Percentiles rank a stretch among this genome's conserved stretches.
These are phyloP conservation scores for Psix sp. DNA, from an alignment of 1,140 invertebrate genomes.

Conservation along the genomic window DNA sequence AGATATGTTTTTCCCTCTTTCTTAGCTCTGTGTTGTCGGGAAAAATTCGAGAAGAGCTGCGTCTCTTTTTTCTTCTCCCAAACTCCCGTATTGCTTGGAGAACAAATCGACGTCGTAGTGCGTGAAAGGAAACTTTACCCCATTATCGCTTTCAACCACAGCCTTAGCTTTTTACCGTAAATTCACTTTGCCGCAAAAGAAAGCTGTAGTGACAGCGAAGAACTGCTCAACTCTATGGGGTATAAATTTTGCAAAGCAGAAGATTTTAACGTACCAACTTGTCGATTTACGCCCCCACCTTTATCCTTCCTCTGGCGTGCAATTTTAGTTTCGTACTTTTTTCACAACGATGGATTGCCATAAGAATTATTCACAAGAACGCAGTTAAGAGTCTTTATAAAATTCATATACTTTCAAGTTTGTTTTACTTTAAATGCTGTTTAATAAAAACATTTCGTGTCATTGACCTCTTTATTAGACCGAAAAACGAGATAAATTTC, in stretches of 20 bases:
- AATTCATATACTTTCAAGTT: no score
- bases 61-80: constrained; percentile 35
- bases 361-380: no score
- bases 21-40: constrained; percentile 2
- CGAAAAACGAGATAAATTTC: no score
- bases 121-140: constrained; percentile 62
- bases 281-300: constrained; percentile 28
- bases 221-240: constrained; percentile 53
- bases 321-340: constrained; percentile 18
- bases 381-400: no score
- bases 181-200: constrained; percentile 59
- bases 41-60: constrained; percentile 31
- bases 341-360: no score
- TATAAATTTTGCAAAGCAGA: constrained; percentile 53
- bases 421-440: no score
- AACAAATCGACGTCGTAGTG: constrained; percentile 61
- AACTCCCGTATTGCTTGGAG: constrained; percentile 48
- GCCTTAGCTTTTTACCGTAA: constrained; percentile 59
- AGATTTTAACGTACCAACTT: constrained; percentile 45
- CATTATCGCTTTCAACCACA: constrained; percentile 59
- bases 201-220: constrained; percentile 48
- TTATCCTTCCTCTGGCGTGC: not conserved
- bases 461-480: no score
- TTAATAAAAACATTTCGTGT: no score
- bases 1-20: constrained; percentile 51